Evolutionary conservation across 2,797 vertebrate genomes (phyloP), one percentile per base, ranked within the genome.

Genomic region (Poecilia wingei): DNA sequence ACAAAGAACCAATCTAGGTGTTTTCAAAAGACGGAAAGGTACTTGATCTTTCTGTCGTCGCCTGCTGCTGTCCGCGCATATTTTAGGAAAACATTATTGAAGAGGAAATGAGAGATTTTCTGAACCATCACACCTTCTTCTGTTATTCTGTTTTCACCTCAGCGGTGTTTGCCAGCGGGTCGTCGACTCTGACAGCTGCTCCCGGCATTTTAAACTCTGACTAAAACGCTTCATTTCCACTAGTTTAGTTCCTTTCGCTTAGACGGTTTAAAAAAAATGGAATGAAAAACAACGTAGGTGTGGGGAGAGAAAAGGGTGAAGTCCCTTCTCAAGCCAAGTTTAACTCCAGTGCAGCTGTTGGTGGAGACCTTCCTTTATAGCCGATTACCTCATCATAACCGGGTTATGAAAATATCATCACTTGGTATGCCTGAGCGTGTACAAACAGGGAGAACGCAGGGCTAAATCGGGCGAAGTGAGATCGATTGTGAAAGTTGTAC

Each of bases 381-480:
- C 89, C 79, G 79, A 89, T 95, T 95, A 95, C 94, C 91, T 95
- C 95, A 95, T 83, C 84, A 87, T 87, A 85, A 87, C 89, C 75
- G 89, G 95, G 94, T 95, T 95, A 95, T 95, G 92, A 95, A 95
- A 95, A 96, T 95, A 95, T 95, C 94, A 94, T 86, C 82, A 88
- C 81, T 91, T 87, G 88, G 84, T 88, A 85, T 93, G 86, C 49
- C 59, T 83, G 85, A 79, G 85, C 41, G 64, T 81, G 79, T 83
- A 87, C 85, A 84, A 84, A 80, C 80, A 89, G 87, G 80, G 84
- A 49, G 88, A 79, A 71, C 81, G 82, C 14, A 0, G 47, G 64
- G 88, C 88, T 93, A 93, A 91, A 91, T 90, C 49, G 76, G 92
- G 89, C 81, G 8, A 13, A 47, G 70, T 43, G 59, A 55, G 45